Evolutionary conservation across 2,797 vertebrate species (phyloP).

Genomic region (Sphenodon punctatus): DNA sequence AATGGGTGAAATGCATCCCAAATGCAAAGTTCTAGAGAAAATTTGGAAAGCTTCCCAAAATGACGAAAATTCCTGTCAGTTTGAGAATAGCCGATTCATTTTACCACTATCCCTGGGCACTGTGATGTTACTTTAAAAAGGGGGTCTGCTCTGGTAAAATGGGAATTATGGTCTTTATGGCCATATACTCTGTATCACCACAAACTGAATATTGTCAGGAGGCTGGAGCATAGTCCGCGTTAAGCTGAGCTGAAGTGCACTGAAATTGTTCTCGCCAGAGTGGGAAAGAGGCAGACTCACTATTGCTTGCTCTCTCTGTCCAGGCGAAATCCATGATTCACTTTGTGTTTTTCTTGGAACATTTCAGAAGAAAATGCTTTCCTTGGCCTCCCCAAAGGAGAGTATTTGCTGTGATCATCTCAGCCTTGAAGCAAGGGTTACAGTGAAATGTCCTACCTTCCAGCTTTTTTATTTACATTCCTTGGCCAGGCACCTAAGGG

Average conservation of each 20-base stretch:
- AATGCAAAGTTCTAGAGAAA: too few species aligned
- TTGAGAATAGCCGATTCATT: too few species aligned
- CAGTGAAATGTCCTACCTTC: neutral
- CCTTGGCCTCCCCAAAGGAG: neutral
- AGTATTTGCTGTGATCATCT: neutral
- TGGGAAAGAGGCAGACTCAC: neutral
- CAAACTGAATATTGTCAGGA: too few species aligned
- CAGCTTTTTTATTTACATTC: neutral
- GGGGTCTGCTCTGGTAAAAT: neutral
- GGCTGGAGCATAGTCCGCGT: too few species aligned
- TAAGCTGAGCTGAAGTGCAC: neutral
- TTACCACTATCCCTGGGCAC: too few species aligned
- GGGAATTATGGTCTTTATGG: neutral
- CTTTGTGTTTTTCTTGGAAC: neutral
- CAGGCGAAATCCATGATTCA: neutral
- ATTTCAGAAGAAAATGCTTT: neutral
- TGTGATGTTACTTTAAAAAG: neutral
- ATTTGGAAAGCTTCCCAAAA: too few species aligned
- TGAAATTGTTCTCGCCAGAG: neutral
- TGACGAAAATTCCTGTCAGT: too few species aligned
- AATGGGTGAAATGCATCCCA: too few species aligned
- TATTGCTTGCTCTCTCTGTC: neutral
- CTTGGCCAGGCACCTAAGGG: neutral
- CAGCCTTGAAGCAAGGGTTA: neutral
- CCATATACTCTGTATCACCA: too few species aligned